Base-by-base conservation (phyloP, 2,888 invertebrate genomes). In the Nomada flava region DNA sequence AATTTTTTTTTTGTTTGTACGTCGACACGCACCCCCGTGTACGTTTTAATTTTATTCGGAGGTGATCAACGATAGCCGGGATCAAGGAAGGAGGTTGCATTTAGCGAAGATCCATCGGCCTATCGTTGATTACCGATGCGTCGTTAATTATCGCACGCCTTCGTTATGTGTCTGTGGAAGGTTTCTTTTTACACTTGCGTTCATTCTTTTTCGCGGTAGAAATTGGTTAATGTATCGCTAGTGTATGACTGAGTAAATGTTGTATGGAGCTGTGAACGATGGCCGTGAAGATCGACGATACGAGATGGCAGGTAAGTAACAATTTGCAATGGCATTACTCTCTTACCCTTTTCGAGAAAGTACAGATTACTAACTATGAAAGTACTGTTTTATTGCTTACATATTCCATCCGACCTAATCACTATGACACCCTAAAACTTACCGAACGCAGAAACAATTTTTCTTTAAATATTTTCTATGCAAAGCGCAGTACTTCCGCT, bases 241-340 rank as follows among this genome's bases (percentile, higher is more conserved):
- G 79, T 59, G 47, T 20, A 50, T 62, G 62, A 7, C 42, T 50
- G 65, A 29, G 77, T 77, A 65, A 67, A 60, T 70, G 64, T 79
- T 52, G 60, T 29, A 47, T 57, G 52, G 57, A 36, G 20, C 42
- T 36, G 79, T 65, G 67, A 53, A 67, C 65, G 52, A 71, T 55
- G 53, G 60, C 64, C 26, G 79, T 63, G 84, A 85, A 85, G 83
- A 83, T 57, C 59, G 69, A 23, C 47, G 52, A 53, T 44, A 36
- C 57, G 44, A 57, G 67, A 53, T 57, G 73, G 67, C 84, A 86
- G 85, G 85, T 86, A 86, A 84, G 85, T 86, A 26, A 69, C 42
- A 11, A 68, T 55, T 74, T 47, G 60, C 36, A 23, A 29, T 79
- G 4, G 15, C 10, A n/a, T 62, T 55, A 42, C 29, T 10, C 23